Base-by-base conservation (phyloP, 2,113 vertebrate species). In the Odobenus rosmarus region DNA sequence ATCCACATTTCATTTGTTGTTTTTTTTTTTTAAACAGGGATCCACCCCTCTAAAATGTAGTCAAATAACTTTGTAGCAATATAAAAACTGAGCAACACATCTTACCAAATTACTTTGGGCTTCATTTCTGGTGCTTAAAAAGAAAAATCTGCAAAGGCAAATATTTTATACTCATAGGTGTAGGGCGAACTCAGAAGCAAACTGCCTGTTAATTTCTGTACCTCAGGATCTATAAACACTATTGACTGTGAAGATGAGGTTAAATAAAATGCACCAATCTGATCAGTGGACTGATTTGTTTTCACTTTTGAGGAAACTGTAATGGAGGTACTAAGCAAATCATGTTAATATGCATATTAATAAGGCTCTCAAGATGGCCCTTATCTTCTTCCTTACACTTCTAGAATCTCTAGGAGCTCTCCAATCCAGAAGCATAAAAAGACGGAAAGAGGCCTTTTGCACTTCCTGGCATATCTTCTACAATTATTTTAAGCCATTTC, bases 391-490 rank as follows among this genome's bases (percentile, higher is more conserved):
- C 72, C 92, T 97, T 86, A 69, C 49, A 53, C 69, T 96, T 93
- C 96, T 87, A 87, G 94, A 97, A 97, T 95, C 96, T 97, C 97
- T 82, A 95, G 0, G 51, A 97, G 97, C 97, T 98, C 88, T 97
- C 98, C 97, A 53, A 98, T 97, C 97, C 98, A 98, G 98, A 97
- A 93, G 89, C 90, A 96, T 95, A 95, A 96, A 98, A 98, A 81
- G 96, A 97, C 98, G 92, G 95, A 96, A 98, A 97, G 95, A 98
- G 97, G 97, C 92, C 98, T 97, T 98, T 96, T 79, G 98, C 96
- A 97, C 71, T 98, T 97, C 95, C 96, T 90, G 95, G 77, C 91
- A 71, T 93, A 92, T 96, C 98, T 98, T 97, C 97, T 98, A 96
- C 93, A 95, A 96, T 86, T 85, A 64, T 97, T 98, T 94, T 96